Conservation (phyloP, 2,888 invertebrate genomes). For the Brenthis daphne region DNA sequence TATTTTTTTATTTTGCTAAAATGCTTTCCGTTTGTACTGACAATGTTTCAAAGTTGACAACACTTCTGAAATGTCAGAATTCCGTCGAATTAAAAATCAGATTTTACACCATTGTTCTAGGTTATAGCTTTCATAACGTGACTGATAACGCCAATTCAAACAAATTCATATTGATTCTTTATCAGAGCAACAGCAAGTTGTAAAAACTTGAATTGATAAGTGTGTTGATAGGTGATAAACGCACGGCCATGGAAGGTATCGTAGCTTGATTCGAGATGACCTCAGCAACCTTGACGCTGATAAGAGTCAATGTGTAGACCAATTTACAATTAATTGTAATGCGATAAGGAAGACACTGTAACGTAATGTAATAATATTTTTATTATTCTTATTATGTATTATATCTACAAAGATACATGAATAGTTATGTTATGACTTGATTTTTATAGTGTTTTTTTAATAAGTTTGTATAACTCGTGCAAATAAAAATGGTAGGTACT, state of each 20-base stretch:
- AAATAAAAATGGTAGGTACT: no score
- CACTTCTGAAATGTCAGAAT: no score
- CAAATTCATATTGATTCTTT: constrained; percentile 36
- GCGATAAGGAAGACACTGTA: constrained; percentile 25
- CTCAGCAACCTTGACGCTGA: constrained; percentile 55
- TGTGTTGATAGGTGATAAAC: constrained; percentile 42
- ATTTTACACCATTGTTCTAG: constrained; percentile 14
- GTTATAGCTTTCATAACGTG: constrained; percentile 29
- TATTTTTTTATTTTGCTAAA: no score
- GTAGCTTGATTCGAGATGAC: constrained; percentile 50
- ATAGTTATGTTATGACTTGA: no score
- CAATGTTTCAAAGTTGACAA: no score
- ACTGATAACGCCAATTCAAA: constrained; percentile 28
- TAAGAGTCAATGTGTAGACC: constrained; percentile 24
- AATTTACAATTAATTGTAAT: constrained; percentile 18
- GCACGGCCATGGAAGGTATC: constrained; percentile 46
- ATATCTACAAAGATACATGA: no score
- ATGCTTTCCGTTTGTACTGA: no score
- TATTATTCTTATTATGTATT: no score
- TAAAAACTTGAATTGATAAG: constrained; percentile 41
- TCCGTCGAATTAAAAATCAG: no score
- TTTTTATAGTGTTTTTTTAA: no score
- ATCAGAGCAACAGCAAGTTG: constrained; percentile 39
- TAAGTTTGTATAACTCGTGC: no score
- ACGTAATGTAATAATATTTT: not conserved